phyloP scores from a whole-genome alignment of 1,140 invertebrate species.

The Doryteuthis pealeii region DNA sequence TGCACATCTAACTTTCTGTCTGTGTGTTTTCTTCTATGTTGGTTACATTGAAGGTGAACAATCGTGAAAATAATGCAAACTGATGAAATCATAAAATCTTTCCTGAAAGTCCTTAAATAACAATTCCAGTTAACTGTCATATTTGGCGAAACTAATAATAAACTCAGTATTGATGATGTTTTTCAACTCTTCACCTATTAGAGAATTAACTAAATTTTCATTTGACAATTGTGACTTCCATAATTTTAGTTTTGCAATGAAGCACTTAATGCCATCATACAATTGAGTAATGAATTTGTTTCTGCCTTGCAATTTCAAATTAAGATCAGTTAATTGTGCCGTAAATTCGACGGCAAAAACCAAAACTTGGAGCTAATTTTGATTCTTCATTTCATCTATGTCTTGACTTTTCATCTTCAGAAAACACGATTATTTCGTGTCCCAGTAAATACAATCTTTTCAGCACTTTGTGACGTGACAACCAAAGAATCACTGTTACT shows the following conservation, averaged over 20 bases:
- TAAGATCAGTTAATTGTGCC: conserved; percentile 21
- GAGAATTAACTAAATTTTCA: conserved; percentile 24
- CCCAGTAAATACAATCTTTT: conserved; percentile 14
- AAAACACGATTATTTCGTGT: conserved; percentile 21
- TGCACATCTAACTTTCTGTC: conserved; percentile 16
- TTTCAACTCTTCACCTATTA: conserved; percentile 17
- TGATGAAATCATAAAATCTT: conserved; percentile 24
- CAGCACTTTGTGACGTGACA: conserved; percentile 7
- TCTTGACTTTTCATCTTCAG: conserved; percentile 19
- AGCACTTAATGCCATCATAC: conserved; percentile 20
- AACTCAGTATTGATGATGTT: conserved; percentile 14
- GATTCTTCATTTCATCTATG: conserved; percentile 25
- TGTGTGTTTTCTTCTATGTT: conserved; percentile 9
- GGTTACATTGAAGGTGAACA: conserved; percentile 15
- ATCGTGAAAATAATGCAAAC: conserved; percentile 19
- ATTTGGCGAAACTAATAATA: conserved; percentile 18
- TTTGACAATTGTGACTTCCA: conserved; percentile 21
- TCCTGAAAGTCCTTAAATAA: conserved; percentile 21
- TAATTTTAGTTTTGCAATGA: conserved; percentile 22
- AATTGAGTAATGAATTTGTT: conserved; percentile 23
- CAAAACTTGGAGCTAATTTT: conserved; percentile 20
- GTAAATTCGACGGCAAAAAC: conserved; percentile 18
- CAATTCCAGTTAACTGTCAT: conserved; percentile 18
- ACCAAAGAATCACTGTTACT: background rate
- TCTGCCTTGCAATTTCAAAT: conserved; percentile 15